Conservation (phyloP, 2,888 invertebrate species). For the Scaptomyza tumidula region DNA sequence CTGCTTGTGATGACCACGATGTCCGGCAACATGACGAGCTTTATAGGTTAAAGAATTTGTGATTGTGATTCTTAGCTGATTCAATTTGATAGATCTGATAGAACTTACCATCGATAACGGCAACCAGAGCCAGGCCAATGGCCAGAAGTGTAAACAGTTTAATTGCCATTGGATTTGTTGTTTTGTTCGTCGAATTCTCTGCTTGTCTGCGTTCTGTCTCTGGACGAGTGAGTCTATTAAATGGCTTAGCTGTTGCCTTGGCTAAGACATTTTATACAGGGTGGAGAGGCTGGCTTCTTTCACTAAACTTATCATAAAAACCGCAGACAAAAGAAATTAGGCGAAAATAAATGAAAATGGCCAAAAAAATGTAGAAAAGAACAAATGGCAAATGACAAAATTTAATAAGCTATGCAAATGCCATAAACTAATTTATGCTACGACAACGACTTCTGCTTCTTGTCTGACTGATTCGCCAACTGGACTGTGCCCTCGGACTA, state of each 20-base stretch:
- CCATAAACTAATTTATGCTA: constrained; percentile 58
- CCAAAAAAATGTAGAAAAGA: constrained; percentile 4
- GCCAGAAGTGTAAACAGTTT: constrained; percentile 62
- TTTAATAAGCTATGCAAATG: constrained; percentile 75
- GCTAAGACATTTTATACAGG: constrained; percentile 77
- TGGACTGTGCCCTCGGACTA: constrained; percentile 8
- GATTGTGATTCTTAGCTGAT: not conserved
- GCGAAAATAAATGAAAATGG: constrained; percentile 48
- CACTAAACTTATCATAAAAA: constrained; percentile 47
- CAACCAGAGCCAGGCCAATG: constrained; percentile 60
- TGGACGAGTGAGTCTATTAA: constrained; percentile 66
- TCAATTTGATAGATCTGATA: no score
- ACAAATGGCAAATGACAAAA: constrained; percentile 55
- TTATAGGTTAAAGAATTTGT: not conserved
- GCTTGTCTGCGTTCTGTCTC: constrained; percentile 52
- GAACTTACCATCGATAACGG: constrained; percentile 65
- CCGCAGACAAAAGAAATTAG: constrained; percentile 56
- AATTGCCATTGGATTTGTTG: constrained; percentile 51
- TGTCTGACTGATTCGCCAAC: constrained; percentile 24
- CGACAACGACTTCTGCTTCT: constrained; percentile 1
- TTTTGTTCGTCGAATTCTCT: constrained; percentile 6
- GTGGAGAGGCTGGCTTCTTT: constrained; percentile 39
- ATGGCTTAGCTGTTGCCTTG: constrained; percentile 59
- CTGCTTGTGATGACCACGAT: constrained; percentile 46
- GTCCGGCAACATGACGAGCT: constrained; percentile 63